Evolutionary conservation across 2,113 vertebrate species (phyloP).

Genomic region (Genyomyrus donnyi): DNA sequence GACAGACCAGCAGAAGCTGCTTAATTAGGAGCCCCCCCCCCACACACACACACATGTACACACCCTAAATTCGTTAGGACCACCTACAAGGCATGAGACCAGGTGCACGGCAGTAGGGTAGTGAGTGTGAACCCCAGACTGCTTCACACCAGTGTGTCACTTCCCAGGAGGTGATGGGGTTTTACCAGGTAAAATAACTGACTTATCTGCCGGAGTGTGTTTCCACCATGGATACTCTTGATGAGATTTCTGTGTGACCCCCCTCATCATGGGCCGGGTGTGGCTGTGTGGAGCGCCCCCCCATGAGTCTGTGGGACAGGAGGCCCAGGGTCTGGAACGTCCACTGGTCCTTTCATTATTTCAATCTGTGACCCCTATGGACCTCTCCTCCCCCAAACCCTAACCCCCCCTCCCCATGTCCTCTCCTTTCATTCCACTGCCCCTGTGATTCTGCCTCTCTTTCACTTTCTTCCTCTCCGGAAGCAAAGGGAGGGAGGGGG

Average conservation of each 20-base stretch:
- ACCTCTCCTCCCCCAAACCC: background rate
- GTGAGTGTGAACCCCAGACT: background rate
- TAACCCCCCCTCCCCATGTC: background rate
- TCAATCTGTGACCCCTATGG: slow-evolving; percentile 9
- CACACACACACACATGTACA: background rate
- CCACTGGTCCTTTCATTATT: slow-evolving; percentile 6
- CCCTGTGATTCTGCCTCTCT: slow-evolving; percentile 14
- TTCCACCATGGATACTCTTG: background rate
- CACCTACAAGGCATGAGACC: slow-evolving; percentile 19
- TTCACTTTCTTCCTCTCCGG: slow-evolving; percentile 39
- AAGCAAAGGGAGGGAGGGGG: slow-evolving; percentile 31
- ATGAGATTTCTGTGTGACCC: background rate
- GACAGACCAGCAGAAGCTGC: background rate
- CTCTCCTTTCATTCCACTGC: background rate
- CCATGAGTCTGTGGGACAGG: background rate
- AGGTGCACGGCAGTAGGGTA: background rate
- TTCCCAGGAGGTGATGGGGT: background rate
- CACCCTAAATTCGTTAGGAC: background rate
- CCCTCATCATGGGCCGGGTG: slow-evolving; percentile 26
- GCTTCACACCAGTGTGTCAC: background rate
- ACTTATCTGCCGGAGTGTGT: background rate
- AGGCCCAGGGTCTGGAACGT: background rate
- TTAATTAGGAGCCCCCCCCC: background rate
- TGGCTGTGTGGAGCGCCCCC: background rate
- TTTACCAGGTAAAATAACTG: background rate